Evolutionary conservation across 2,797 vertebrate genomes (phyloP).

Genomic region (Falco naumanni): DNA sequence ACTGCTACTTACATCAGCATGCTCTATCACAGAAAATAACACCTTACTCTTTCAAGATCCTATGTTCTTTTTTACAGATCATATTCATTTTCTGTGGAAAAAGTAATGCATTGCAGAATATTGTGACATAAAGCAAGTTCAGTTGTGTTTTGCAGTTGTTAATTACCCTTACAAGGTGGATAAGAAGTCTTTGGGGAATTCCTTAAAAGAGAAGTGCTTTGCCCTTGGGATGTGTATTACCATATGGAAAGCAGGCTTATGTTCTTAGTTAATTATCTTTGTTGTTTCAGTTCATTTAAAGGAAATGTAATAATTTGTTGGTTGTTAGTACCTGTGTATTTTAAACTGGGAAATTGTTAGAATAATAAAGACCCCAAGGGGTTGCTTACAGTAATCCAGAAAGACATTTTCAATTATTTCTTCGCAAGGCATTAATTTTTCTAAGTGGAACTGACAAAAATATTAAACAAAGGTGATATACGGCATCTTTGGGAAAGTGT

Average conservation of each 20-base stretch:
- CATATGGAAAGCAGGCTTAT: conserved; percentile 66
- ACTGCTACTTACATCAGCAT: neutral
- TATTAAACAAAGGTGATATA: conserved; percentile 64
- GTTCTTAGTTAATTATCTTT: conserved; percentile 76
- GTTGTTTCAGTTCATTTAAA: conserved; percentile 73
- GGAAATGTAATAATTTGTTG: conserved; percentile 71
- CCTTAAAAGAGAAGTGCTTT: conserved; percentile 65
- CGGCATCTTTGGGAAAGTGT: neutral
- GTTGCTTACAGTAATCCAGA: conserved; percentile 42
- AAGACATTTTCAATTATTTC: conserved; percentile 56
- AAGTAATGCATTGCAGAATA: conserved; percentile 24
- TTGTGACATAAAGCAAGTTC: conserved; percentile 47
- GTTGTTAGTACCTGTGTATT: conserved; percentile 71
- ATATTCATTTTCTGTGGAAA: conserved; percentile 5
- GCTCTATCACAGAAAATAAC: neutral
- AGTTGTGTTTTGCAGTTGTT: conserved; percentile 46
- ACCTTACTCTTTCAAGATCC: neutral
- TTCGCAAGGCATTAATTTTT: conserved; percentile 58
- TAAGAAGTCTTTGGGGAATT: conserved; percentile 53
- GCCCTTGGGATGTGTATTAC: conserved; percentile 56
- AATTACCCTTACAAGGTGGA: conserved; percentile 65
- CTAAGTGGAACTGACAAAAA: conserved; percentile 57
- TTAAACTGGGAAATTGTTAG: conserved; percentile 69
- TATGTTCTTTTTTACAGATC: neutral
- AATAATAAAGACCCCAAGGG: conserved; percentile 63